Evolutionary conservation across 2,797 vertebrate species (phyloP), one percentile per base, ranked within the genome.

Genomic region (Ctenopoma multispine): DNA sequence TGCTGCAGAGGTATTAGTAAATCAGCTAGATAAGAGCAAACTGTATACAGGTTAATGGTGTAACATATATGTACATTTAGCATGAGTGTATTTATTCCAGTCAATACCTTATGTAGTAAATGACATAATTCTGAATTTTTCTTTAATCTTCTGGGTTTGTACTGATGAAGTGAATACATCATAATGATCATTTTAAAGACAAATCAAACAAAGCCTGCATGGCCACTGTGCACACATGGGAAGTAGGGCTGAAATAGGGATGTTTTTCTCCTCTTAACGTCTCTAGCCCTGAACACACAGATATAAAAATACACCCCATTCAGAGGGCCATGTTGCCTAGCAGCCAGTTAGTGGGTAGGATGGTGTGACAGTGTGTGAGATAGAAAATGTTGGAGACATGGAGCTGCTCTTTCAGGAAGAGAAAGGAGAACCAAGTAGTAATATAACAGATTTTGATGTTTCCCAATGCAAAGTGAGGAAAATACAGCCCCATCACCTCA

Each of bases 251-350:
- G 70, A 80, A 83, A 60, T 6, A 59, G 36, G 53, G 66, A 68
- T 83, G 79, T 81, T 79, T 78, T 82, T 79, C 83, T 88, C 54
- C 66, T 85, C 80, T 69, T 53, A 75, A 76, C 1, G 59, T 88
- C 82, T 89, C 63, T 36, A 82, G 81, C 78, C 69, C 80, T 82
- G 66, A 86, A 83, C 84, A 80, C 87, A 79, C 67, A 59, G 87
- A 88, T 89, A 86, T 85, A 90, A 90, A 93, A 91, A 93, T 91
- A 90, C 80, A 90, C 69, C 60, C 82, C 82, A 88, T 90, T 93
- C 89, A 90, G 84, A 81, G 80, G 59, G 59, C 83, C 71, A 86
- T 65, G 90, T 93, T 93, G 92, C 92, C 92, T 92, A 92, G 92
- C 92, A 92, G 89, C 90, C 87, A 85, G 84, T 80, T 82, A 78